Evolutionary conservation across 2,797 vertebrate genomes (phyloP).

Genomic region (Pagetopsis macropterus): DNA sequence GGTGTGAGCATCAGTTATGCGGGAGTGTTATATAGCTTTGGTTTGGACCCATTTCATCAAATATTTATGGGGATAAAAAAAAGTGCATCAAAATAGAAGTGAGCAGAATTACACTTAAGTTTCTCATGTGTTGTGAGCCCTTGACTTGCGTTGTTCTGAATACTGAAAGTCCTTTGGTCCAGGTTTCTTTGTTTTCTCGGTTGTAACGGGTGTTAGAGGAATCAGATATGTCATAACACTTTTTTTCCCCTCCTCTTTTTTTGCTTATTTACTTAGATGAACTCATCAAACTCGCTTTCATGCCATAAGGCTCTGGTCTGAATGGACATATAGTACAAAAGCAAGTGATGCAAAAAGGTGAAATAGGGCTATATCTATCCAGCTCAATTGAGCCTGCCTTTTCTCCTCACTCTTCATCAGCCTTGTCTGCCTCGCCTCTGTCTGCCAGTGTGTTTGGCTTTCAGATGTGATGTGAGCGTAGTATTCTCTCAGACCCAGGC

Average conservation of each 20-base stretch:
- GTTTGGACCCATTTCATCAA: slow-evolving; percentile 97
- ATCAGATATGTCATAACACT: slow-evolving; percentile 70
- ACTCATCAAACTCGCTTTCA: slow-evolving; percentile 76
- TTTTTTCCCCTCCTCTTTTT: slow-evolving; percentile 46
- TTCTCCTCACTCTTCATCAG: slow-evolving; percentile 80
- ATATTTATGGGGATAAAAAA: slow-evolving; percentile 90
- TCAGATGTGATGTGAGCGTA: slow-evolving; percentile 77
- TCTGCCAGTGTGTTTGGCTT: slow-evolving; percentile 77
- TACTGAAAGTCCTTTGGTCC: slow-evolving; percentile 62
- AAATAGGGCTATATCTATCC: slow-evolving; percentile 78
- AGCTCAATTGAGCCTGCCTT: slow-evolving; percentile 75
- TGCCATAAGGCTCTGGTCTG: slow-evolving; percentile 77
- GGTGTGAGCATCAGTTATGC: slow-evolving; percentile 94
- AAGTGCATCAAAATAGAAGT: slow-evolving; percentile 93
- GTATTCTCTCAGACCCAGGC: slow-evolving; percentile 78
- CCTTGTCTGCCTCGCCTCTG: slow-evolving; percentile 70
- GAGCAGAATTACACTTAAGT: slow-evolving; percentile 95
- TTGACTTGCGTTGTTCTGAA: slow-evolving; percentile 57
- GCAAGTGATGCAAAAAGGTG: slow-evolving; percentile 88
- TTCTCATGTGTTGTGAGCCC: slow-evolving; percentile 77
- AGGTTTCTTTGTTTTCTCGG: slow-evolving; percentile 61
- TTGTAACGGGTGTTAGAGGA: slow-evolving; percentile 44
- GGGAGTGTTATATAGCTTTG: slow-evolving; percentile 96
- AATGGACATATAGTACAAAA: slow-evolving; percentile 79
- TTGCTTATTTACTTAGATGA: slow-evolving; percentile 79